Evolutionary conservation across 2,888 invertebrate species (phyloP), one percentile per base, ranked within the genome.

Genomic region (Plebejus melissa): DNA sequence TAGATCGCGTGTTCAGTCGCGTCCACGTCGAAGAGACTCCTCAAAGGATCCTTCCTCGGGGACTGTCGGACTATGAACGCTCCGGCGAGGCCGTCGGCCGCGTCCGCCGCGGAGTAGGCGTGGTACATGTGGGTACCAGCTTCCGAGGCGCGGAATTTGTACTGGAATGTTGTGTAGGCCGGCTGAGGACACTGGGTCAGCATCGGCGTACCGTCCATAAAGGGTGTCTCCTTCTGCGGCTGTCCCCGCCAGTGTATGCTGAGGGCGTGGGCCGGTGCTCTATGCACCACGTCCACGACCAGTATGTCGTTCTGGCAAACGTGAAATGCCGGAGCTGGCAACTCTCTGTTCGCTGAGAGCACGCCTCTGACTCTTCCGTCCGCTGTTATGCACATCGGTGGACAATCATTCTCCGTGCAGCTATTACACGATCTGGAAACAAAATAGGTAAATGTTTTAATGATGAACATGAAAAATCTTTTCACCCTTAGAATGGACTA

Each of bases 171-270:
- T 2, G 96, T 96, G 83, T 95, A 96, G 70, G 96, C 95, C 0
- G 95, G 94, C 82, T 97, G 96, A 0, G 96, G 96, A 81, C 96
- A 97, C 85, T 97, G 97, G 0, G 96, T 96, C 75, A 97, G 89
- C 94, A 96, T 95, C 0, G 96, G 96, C n/a, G 96, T 95, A 71
- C 97, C 97, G 79, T 97, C 97, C 96, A 96, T 96, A 83, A 95
- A 96, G 0, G 96, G 96, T 9, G 96, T 95, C 90, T 92, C 95
- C 79, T 95, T 87, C 88, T 94, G 84, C 82, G 95, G 96, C 79
- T 97, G 97, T 0, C 97, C 97, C 79, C 97, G 95, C 97, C 97
- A 97, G 86, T 97, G 97, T 74, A 97, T 94, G 0, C 96, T 94
- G 0, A 96, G 91, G 0, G 95, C 95, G 82, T 96, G 95, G 0